Conservation (phyloP, 2,113 vertebrate genomes). For the Ophiodon elongatus region DNA sequence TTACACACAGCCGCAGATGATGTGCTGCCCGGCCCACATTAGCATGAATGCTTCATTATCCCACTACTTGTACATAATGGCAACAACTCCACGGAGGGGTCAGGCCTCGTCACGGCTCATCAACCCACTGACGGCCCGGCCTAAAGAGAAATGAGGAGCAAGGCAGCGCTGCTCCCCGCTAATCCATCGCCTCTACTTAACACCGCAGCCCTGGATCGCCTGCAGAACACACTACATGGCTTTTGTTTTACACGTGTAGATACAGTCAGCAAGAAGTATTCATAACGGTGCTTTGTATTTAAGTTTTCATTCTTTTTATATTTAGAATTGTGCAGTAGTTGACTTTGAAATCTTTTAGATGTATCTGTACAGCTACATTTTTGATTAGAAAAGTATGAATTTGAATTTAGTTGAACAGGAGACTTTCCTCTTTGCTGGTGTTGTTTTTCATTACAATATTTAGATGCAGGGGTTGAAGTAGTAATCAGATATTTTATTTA, state of each 20-base stretch:
- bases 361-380: background rate
- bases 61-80: conserved; percentile 88
- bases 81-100: conserved; percentile 86
- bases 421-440: background rate
- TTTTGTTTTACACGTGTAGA: conserved; percentile 56
- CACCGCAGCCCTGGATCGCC: conserved; percentile 62
- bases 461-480: background rate
- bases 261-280: conserved; percentile 27
- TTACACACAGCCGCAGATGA: conserved; percentile 81
- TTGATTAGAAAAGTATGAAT: background rate
- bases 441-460: background rate
- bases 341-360: background rate
- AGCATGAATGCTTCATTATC: conserved; percentile 89
- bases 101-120: conserved; percentile 86
- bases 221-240: conserved; percentile 63
- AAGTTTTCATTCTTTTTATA: conserved; percentile 6
- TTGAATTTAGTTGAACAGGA: background rate
- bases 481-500: background rate
- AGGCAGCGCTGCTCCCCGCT: conserved; percentile 78
- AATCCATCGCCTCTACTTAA: conserved; percentile 86
- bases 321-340: background rate
- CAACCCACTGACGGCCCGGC: conserved; percentile 83
- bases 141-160: conserved; percentile 80
- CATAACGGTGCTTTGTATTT: background rate
- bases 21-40: conserved; percentile 80